Percentiles rank a stretch among this genome's conserved stretches.
Evolutionary conservation across 2,888 invertebrate genomes (phyloP).

Genomic region (Eupithecia centaureata): DNA sequence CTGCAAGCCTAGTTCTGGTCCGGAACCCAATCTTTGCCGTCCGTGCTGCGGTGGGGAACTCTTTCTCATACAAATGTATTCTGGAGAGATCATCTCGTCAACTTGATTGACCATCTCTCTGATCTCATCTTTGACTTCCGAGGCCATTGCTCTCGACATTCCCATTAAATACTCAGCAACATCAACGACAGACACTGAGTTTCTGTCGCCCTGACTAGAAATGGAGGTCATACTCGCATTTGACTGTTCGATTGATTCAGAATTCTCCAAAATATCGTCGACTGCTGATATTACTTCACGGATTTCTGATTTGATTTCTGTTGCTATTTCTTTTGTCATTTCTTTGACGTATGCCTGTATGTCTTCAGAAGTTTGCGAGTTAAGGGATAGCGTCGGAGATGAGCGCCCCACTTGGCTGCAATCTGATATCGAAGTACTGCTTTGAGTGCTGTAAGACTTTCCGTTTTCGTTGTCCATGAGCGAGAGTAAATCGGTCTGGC

Average conservation of each 20-base stretch:
- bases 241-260: constrained; percentile 84
- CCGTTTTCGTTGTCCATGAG: constrained; percentile 83
- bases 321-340: constrained; percentile 90
- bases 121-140: constrained; percentile 91
- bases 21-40: constrained; percentile 73
- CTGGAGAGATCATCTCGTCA: constrained; percentile 86
- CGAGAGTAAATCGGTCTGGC: constrained; percentile 88
- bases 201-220: constrained; percentile 86
- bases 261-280: constrained; percentile 90
- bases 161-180: constrained; percentile 91
- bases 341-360: constrained; percentile 90
- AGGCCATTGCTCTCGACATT: constrained; percentile 90
- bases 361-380: constrained; percentile 85
- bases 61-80: constrained; percentile 69
- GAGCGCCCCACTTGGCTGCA: constrained; percentile 82
- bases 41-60: constrained; percentile 77
- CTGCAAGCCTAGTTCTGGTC: constrained; percentile 75
- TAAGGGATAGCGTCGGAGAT: constrained; percentile 82
- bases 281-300: constrained; percentile 91
- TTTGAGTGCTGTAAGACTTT: constrained; percentile 74
- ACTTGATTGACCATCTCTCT: constrained; percentile 89
- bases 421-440: constrained; percentile 81
- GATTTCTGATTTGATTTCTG: constrained; percentile 92
- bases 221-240: constrained; percentile 79
- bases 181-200: constrained; percentile 89